Base-by-base conservation (phyloP, 2,113 vertebrate genomes). In the Andinoacara biseriatus region DNA sequence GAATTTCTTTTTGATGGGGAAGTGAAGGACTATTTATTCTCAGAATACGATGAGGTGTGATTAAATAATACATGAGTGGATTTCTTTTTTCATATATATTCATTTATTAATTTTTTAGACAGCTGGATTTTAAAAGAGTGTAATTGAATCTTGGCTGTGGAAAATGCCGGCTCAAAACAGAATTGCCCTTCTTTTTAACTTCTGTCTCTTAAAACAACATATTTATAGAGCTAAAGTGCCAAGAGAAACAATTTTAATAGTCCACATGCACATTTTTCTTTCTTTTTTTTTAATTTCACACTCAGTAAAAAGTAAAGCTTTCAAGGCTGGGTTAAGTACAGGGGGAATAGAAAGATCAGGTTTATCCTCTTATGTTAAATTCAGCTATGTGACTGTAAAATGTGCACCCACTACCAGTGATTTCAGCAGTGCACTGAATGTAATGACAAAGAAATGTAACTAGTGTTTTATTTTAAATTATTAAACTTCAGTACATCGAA, bases 251-350 rank as follows among this genome's bases (percentile, higher is more conserved):
- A 56, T 13, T 57, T 4, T 22, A 24, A 57, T 22, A 57, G 20
- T 57, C n/a, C 9, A 57, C n/a, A 22, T 11, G 15, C 26, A 40
- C 62, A 43, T 26, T 22, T 75, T 65, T 33, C 58, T 15, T 76
- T 22, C 46, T 17, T 18, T 20, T 18, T 46, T 46, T 52, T 49
- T 33, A 3, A 49, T 49, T 80, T 80, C 26, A 79, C 26, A 40
- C 6, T n/a, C 20, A 58, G 58, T 61, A 4, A 33, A 77, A 77
- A 65, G 17, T 69, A 61, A 9, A 13, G 43, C 65, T 80, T 87
- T 85, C 40, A 83, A 62, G 63, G 83, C 65, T 80, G 62, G 67
- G 10, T 72, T 57, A 22, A 10, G n/a, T 9, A 54, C 43, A 54
- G 18, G n/a, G n/a, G 4, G 20, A 22, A 22, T 5, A 22, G 56